Base-by-base conservation (phyloP, 2,797 vertebrate species). In the Percopsis omiscomaycus region DNA sequence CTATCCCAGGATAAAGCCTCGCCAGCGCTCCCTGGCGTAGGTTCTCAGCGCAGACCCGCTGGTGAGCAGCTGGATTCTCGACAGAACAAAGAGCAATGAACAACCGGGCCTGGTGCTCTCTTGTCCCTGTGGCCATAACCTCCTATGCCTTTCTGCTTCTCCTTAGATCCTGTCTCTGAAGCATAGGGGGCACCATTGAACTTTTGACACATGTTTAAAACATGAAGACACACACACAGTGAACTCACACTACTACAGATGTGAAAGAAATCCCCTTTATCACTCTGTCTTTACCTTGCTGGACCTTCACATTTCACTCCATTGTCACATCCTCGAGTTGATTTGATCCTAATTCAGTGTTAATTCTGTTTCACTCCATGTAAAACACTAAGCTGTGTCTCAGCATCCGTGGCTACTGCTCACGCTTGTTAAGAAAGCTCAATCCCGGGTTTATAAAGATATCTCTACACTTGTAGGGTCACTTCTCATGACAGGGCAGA, bases 1-100 rank as follows among this genome's bases (percentile, higher is more conserved):
- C 56, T 99, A 96, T 74, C 97, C 97, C 22, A 94, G 97, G 88
- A 99, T 98, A 89, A 98, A 99, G 83, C 98, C 96, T 71, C 93
- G 97, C 47, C 97, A 99, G 88, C 93, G 97, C 79, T 96, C 97
- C 50, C 90, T 99, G 55, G 98, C 98, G 54, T 99, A 93, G 93
- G 59, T 63, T 68, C 56, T 67, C 72, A 2, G 9, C 64, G 64
- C 52, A 53, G 0, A 52, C 72, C 62, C 66, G 61, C 69, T 52
- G 75, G 77, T 73, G 30, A 78, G 65, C 66, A 73, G 75, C 82
- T 81, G 86, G 77, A 89, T 71, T 71, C 50, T 64, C 71, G 71
- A 84, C 66, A 73, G 75, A 80, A 69, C 10, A 44, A 73, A 77
- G 80, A 86, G 76, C 81, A 71, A 68, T 74, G 81, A 87, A 87